These are phyloP conservation scores for Hydrolagus affinis DNA, from an alignment of 2,113 vertebrate species.

Conservation along the genomic window DNA sequence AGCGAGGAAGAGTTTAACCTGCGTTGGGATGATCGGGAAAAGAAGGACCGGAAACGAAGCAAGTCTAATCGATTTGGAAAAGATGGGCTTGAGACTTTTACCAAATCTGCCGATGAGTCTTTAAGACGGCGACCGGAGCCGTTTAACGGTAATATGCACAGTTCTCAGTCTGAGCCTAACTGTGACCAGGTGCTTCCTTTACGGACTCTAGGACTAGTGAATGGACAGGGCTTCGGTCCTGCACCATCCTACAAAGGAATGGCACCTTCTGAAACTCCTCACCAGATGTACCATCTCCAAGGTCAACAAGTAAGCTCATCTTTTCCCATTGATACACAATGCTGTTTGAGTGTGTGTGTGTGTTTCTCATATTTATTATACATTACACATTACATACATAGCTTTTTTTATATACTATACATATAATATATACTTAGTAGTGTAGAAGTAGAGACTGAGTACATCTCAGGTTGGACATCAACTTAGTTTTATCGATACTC, in stretches of 20 bases:
- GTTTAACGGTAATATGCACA: slow-evolving; percentile 43
- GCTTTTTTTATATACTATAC: no score
- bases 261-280: neutral
- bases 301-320: slow-evolving; percentile 15
- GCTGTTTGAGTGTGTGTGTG: neutral
- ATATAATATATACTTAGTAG: no score
- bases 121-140: neutral
- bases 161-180: neutral
- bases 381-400: no score
- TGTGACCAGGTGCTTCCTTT: neutral
- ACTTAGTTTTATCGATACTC: no score
- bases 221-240: slow-evolving; percentile 3
- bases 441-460: no score
- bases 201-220: neutral
- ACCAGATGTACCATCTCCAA: slow-evolving; percentile 16
- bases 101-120: neutral
- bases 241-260: slow-evolving; percentile 17
- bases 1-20: slow-evolving; percentile 93
- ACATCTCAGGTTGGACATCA: no score
- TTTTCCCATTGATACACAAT: neutral
- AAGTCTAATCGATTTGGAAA: slow-evolving; percentile 45
- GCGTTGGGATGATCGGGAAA: slow-evolving; percentile 69
- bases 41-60: slow-evolving; percentile 71
- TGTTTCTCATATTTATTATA: no score
- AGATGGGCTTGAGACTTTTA: neutral